These are phyloP conservation scores for Cheirogaleus medius DNA, from an alignment of 2,113 vertebrate genomes.

Conservation along the genomic window DNA sequence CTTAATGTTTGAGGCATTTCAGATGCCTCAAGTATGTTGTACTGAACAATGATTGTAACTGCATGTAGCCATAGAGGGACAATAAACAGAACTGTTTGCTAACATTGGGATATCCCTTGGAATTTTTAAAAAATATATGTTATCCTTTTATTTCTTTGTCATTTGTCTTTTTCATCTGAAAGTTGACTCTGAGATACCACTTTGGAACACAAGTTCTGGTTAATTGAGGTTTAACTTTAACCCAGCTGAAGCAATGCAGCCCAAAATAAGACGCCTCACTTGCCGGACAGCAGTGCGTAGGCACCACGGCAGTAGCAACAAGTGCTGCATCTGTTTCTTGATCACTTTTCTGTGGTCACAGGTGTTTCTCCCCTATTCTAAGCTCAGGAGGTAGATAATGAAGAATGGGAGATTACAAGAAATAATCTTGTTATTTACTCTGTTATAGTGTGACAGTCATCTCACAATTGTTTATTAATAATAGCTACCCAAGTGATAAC, in stretches of 20 bases:
- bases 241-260: neutral
- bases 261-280: neutral
- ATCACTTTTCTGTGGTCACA: neutral
- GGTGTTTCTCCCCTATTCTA: neutral
- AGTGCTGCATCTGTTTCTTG: neutral
- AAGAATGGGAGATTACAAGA: neutral
- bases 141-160: conserved; percentile 7
- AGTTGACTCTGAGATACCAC: neutral
- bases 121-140: conserved; percentile 30
- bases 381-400: neutral
- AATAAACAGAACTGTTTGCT: neutral
- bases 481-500: neutral
- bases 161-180: conserved; percentile 18
- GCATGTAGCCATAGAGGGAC: neutral
- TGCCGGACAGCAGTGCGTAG: neutral
- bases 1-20: neutral
- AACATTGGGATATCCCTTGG: conserved; percentile 15
- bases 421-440: neutral
- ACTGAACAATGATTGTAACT: neutral
- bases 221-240: neutral
- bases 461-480: neutral
- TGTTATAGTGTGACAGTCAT: neutral
- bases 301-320: neutral
- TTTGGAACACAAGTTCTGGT: neutral
- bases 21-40: neutral